These are phyloP conservation scores for Ramphastos sulfuratus DNA, from an alignment of 2,113 vertebrate species.

Conservation along the genomic window DNA sequence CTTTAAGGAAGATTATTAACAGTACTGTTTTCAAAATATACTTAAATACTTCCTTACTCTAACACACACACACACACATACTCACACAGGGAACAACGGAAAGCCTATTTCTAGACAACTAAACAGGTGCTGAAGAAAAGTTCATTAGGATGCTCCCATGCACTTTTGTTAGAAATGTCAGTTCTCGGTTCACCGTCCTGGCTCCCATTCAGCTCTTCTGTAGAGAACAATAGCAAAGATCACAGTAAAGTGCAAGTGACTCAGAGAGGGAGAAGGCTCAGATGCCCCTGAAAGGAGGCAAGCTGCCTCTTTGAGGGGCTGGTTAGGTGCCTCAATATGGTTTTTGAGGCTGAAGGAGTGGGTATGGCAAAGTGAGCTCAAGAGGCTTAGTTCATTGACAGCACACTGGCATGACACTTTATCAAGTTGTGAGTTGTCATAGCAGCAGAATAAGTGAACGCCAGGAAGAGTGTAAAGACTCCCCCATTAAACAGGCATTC, in stretches of 20 bases:
- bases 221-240: not conserved
- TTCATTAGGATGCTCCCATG: not conserved
- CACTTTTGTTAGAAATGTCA: not conserved
- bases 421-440: not conserved
- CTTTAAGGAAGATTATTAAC: slow-evolving; percentile 59
- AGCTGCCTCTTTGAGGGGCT: not conserved
- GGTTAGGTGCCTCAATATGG: not conserved
- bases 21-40: slow-evolving; percentile 39
- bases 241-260: not conserved
- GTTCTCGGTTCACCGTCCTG: not conserved
- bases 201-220: not conserved
- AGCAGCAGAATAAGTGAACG: not conserved
- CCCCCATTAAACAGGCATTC: not conserved
- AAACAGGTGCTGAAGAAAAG: not conserved
- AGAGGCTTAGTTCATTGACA: not conserved
- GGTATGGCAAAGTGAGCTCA: not conserved
- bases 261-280: not conserved
- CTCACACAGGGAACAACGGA: not conserved
- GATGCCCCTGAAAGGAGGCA: not conserved
- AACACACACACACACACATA: not conserved
- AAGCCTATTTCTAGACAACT: not conserved
- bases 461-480: not conserved
- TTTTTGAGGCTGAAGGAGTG: not conserved
- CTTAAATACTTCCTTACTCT: not conserved
- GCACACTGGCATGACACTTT: too few species aligned